Base-by-base conservation (phyloP, 2,888 invertebrate species). In the Pocota personata region DNA sequence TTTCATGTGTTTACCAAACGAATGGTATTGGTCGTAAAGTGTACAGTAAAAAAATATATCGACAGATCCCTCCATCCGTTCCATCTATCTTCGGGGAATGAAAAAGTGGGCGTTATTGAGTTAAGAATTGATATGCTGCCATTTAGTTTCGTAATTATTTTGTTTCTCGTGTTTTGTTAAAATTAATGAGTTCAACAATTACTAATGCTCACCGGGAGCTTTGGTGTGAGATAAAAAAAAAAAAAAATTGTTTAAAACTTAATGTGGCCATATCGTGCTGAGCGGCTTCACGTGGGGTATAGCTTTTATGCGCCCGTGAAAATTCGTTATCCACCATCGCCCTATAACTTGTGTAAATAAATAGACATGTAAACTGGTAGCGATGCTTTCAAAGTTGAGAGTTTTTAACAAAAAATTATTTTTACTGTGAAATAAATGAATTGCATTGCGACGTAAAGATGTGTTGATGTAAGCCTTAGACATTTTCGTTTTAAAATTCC, bases 1-100 rank as follows among this genome's bases (percentile, higher is more conserved):
- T 24, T 69, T 57, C 27, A 46, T 58, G n/a, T 58, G 71, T 72
- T 72, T 71, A 58, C 48, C 21, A 16, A 58, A 21, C 35, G 12
- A 71, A 58, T 24, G 32, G 27, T 37, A 60, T 60, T 50, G 60
- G 37, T 40, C 72, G 16, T 73, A 40, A 73, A 60, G 35, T 37
- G 58, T 40, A 37, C 19, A 48, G 37, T 50, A 27, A 19, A 48
- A 48, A 24, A 73, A 37, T 3, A 35, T 35, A 58, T 71, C 48
- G 58, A 69, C n/a, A 43, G 14, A 50, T 66, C 14, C 14, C 24
- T 5, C 43, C 55, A 69, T 52, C 67, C 32, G 30, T 27, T n/a
- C 10, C 27, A 50, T 50, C 27, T n/a, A 27, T 50, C 40, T 40
- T 14, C 3, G 40, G 14, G 14, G 40, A 40, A 40, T 40, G 40